Evolutionary conservation across 2,888 invertebrate genomes (phyloP), one percentile per base, ranked within the genome.

Genomic region (Eupeodes luniger): DNA sequence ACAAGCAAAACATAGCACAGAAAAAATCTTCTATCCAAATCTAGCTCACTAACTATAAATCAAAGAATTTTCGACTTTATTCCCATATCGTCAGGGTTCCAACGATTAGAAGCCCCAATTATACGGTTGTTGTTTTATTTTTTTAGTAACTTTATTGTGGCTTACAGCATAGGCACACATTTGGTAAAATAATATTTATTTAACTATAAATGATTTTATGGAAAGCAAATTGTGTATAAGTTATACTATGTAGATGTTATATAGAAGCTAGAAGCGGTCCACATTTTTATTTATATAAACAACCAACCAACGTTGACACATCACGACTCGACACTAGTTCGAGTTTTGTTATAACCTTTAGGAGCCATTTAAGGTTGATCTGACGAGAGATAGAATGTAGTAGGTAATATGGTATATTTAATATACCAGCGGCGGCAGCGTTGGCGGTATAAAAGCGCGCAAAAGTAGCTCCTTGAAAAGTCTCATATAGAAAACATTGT

Each of bases 321-420:
- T 87, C 87, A 87, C 87, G 87, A 87, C 80, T 87, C 83, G 84
- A 87, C 79, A 87, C 83, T 79, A 79, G 80, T 80, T 27, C 79
- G 76, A 55, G 69, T 83, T 83, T 83, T 80, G 76, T 74, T 77
- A 80, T 82, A 82, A 86, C 86, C 86, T 86, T 86, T 85, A 40
- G 27, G 27, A 70, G 59, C 59, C 57, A 44, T 81, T 85, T 79
- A 70, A 82, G 75, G 82, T 74, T 82, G 74, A 40, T 49, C 16
- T 51, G 59, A 57, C 51, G 81, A 19, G 81, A 19, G 75, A 49
- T 67, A 19, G 11, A 69, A 49, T 80, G 69, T 64, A 64, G 2
- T 40, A 40, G 40, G 40, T 40, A 40, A 40, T 27, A 27, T 27
- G 27, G 27, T 27, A 27, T 27, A 27, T 27, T 2, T 27, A 27